phyloP scores from a whole-genome alignment of 2,113 vertebrate species.

The Alces alces region DNA sequence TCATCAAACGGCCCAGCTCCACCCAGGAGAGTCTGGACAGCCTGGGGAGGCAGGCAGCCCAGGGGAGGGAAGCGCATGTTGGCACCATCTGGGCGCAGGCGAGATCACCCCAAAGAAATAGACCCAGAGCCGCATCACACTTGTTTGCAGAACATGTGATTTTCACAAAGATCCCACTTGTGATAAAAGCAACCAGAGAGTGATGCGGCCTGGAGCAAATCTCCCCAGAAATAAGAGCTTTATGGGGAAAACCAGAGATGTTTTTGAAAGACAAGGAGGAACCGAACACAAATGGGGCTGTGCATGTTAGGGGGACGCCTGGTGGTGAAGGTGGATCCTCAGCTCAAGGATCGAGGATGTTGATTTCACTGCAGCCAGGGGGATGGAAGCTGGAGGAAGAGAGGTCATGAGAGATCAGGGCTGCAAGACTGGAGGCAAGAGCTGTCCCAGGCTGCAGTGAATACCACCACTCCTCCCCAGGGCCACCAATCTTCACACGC shows the following conservation, averaged over 20 bases:
- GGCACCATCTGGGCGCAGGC: background rate
- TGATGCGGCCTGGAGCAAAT: background rate
- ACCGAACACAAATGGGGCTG: background rate
- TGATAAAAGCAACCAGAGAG: too few relatives aligned
- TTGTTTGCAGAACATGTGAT: too few relatives aligned
- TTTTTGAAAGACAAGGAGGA: background rate
- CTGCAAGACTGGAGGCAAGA: background rate
- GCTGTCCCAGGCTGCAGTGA: background rate
- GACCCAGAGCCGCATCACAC: background rate
- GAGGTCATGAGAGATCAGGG: background rate
- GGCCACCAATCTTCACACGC: background rate
- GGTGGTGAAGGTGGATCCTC: background rate
- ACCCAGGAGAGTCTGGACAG: background rate
- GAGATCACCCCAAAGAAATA: rapidly evolving
- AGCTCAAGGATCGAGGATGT: background rate
- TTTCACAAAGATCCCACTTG: too few relatives aligned
- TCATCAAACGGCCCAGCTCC: background rate
- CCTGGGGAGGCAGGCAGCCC: background rate
- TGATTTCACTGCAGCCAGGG: rapidly evolving
- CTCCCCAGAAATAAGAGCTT: background rate
- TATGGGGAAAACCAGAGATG: background rate
- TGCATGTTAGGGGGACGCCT: background rate
- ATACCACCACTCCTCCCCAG: background rate
- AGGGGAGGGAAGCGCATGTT: rapidly evolving
- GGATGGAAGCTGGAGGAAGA: background rate